Conservation (phyloP, 1,140 invertebrate genomes). For the Matsumurasca onukii region DNA sequence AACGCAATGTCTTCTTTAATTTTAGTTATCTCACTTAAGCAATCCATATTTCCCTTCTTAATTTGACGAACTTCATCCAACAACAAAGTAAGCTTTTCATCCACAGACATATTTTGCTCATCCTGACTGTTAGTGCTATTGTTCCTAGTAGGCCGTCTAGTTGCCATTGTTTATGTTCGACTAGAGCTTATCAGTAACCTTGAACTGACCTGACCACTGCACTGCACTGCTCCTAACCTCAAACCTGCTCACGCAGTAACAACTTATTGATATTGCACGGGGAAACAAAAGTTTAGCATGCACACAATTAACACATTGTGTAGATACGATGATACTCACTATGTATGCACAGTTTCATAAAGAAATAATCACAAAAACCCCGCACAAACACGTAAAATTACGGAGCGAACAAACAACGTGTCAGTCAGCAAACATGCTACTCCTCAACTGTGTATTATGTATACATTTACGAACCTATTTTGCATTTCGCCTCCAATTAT, state of each 20-base stretch:
- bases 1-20: neutral
- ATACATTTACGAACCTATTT: too few relatives aligned
- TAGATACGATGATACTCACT: neutral
- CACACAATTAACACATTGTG: neutral
- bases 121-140: neutral
- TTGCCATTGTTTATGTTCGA: neutral
- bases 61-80: neutral
- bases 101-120: neutral
- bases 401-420: neutral
- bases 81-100: neutral
- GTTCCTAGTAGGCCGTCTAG: neutral
- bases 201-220: neutral
- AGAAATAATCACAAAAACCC: neutral
- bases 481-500: too few relatives aligned
- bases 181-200: neutral
- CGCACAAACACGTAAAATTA: neutral
- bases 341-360: neutral
- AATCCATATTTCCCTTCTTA: neutral
- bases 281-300: neutral
- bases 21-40: neutral
- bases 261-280: neutral
- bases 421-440: neutral
- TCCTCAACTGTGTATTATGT: too few relatives aligned
- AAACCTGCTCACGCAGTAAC: constrained; percentile 2
- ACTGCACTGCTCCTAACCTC: constrained; percentile 2